Conservation (phyloP, 2,113 vertebrate genomes). For the Anarhynchus alexandrinus region DNA sequence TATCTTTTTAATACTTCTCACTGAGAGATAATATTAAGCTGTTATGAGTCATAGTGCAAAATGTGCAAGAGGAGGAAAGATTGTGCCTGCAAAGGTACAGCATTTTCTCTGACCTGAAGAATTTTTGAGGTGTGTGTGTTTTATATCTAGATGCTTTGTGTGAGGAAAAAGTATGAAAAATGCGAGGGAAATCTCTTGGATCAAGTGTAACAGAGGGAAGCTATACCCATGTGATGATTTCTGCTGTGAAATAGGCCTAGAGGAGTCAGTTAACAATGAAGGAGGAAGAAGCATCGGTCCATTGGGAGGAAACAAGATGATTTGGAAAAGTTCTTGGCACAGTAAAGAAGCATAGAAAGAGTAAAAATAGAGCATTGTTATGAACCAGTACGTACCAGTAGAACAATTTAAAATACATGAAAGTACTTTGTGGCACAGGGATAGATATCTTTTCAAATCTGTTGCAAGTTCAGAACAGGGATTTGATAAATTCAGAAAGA, state of each 20-base stretch:
- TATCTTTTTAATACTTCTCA: background rate
- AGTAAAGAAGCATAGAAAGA: background rate
- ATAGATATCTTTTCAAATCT: background rate
- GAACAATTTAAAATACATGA: background rate
- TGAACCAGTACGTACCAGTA: background rate
- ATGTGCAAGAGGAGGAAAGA: background rate
- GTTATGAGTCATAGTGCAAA: background rate
- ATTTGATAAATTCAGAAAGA: background rate
- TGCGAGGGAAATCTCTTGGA: background rate
- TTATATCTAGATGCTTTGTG: background rate
- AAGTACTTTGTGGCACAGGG: background rate
- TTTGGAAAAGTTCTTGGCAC: background rate
- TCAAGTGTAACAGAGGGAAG: background rate
- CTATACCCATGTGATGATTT: background rate
- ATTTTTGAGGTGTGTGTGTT: background rate
- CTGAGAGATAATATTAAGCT: background rate
- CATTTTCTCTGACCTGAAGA: background rate
- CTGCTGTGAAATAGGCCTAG: background rate
- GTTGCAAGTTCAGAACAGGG: background rate
- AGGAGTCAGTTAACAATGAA: background rate
- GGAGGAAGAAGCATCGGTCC: background rate
- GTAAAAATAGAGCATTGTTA: background rate
- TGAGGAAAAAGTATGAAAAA: background rate
- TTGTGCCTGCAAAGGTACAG: background rate
- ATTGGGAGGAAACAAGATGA: background rate